phyloP scores from a whole-genome alignment of 1,140 invertebrate species.

The Goniozus legneri region DNA sequence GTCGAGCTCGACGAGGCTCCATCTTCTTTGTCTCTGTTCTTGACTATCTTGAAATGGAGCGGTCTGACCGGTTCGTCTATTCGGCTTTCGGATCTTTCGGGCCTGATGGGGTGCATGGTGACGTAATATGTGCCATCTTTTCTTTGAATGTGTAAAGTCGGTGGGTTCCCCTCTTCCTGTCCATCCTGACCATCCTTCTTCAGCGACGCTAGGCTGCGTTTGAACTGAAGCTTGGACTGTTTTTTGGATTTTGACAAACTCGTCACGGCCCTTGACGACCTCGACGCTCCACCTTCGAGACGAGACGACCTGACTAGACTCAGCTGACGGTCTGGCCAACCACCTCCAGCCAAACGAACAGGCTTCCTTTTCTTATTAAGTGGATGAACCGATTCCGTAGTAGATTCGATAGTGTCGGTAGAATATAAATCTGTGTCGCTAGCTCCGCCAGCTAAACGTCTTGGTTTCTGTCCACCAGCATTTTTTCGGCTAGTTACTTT shows the following conservation, averaged over 20 bases:
- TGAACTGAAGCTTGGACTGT: background rate
- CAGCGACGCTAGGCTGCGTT: background rate
- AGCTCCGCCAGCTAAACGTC: background rate
- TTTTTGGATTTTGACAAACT: background rate
- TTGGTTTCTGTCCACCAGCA: background rate
- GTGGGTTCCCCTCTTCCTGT: conserved; percentile 27
- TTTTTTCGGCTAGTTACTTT: background rate
- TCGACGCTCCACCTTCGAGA: background rate
- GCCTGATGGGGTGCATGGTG: conserved; percentile 45
- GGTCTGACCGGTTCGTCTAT: conserved; percentile 42
- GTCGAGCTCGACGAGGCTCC: conserved; percentile 33
- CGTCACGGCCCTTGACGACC: background rate
- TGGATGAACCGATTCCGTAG: background rate
- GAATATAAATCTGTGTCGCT: background rate
- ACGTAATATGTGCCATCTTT: conserved; percentile 47
- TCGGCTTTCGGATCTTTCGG: conserved; percentile 22
- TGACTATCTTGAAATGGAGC: conserved; percentile 45
- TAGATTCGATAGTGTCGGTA: background rate
- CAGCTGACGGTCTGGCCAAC: background rate
- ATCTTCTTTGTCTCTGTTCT: conserved; percentile 37
- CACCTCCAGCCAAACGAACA: background rate
- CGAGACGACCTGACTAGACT: background rate
- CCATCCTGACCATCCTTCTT: conserved; percentile 10
- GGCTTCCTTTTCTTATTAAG: background rate
- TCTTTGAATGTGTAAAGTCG: conserved; percentile 41